A percentile compares a stretch with the other conserved stretches of the same genome.
These are phyloP conservation scores for Muscicapa striata DNA, from an alignment of 2,797 vertebrate species.

Conservation along the genomic window DNA sequence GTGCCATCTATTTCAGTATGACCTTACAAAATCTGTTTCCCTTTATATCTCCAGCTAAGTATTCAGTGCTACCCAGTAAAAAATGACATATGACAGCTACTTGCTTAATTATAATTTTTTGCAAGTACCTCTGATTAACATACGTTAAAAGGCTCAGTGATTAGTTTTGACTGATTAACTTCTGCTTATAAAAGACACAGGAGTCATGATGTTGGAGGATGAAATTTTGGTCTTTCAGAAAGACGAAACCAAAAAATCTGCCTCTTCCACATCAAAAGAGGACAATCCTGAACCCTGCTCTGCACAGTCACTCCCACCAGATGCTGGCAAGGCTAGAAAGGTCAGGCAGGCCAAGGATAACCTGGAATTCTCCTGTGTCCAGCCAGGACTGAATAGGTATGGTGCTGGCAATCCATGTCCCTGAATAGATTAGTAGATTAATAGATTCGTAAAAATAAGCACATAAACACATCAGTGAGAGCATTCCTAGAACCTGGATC, in stretches of 20 bases:
- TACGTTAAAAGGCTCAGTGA: neutral
- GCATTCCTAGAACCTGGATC: neutral
- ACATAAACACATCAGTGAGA: neutral
- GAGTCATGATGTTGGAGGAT: neutral
- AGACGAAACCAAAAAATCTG: neutral
- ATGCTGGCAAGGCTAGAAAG: neutral
- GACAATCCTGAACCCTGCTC: too few species aligned
- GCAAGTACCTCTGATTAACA: neutral
- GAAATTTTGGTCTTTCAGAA: neutral
- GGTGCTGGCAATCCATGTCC: neutral
- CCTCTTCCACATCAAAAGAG: neutral
- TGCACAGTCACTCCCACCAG: neutral
- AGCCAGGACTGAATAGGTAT: neutral
- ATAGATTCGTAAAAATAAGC: neutral
- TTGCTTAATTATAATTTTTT: neutral
- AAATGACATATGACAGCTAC: neutral
- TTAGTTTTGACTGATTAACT: neutral
- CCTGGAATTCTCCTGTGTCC: neutral
- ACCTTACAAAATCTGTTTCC: neutral
- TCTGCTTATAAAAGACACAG: neutral
- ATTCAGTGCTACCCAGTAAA: neutral
- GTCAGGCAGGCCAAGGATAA: neutral
- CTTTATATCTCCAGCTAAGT: neutral
- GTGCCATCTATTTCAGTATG: neutral
- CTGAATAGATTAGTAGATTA: neutral